phyloP scores from a whole-genome alignment of 2,797 vertebrate genomes.

The Coregonus suidteri region DNA sequence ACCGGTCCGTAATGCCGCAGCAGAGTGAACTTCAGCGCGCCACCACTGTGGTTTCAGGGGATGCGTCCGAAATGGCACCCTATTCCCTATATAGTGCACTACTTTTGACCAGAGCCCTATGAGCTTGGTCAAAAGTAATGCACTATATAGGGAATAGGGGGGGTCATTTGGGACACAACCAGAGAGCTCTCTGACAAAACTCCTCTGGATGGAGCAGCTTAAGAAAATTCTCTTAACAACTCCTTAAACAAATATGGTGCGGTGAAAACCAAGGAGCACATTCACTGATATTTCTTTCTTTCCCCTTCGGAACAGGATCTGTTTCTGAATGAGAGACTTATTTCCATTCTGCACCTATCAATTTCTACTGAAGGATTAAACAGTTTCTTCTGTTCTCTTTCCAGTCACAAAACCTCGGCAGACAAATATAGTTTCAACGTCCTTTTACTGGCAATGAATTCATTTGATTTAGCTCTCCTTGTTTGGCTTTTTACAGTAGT shows the following conservation, averaged over 20 bases:
- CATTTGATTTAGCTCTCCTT: slow-evolving; percentile 68
- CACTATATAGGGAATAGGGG: neutral
- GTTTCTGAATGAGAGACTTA: slow-evolving; percentile 66
- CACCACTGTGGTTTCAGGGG: slow-evolving; percentile 63
- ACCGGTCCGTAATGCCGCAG: slow-evolving; percentile 60
- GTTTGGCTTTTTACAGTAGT: slow-evolving; percentile 50
- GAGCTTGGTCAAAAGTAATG: neutral
- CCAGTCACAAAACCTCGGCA: slow-evolving; percentile 74
- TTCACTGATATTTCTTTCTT: slow-evolving; percentile 72
- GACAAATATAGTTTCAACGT: slow-evolving; percentile 75
- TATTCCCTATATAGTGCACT: neutral
- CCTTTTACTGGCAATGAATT: slow-evolving; percentile 78
- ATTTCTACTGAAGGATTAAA: slow-evolving; percentile 73
- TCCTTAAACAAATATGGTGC: slow-evolving; percentile 70
- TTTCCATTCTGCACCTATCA: slow-evolving; percentile 75
- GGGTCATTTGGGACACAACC: slow-evolving; percentile 1
- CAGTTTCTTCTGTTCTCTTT: slow-evolving; percentile 71
- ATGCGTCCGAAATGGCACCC: neutral
- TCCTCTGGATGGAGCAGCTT: slow-evolving; percentile 58
- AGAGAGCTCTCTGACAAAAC: slow-evolving; percentile 37
- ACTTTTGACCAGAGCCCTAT: neutral
- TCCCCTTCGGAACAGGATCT: slow-evolving; percentile 54
- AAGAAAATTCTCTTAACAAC: slow-evolving; percentile 67
- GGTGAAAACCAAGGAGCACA: slow-evolving; percentile 53
- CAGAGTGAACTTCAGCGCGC: slow-evolving; percentile 69